phyloP scores from a whole-genome alignment of 2,888 invertebrate species.

The Hirudinaria manillensis region DNA sequence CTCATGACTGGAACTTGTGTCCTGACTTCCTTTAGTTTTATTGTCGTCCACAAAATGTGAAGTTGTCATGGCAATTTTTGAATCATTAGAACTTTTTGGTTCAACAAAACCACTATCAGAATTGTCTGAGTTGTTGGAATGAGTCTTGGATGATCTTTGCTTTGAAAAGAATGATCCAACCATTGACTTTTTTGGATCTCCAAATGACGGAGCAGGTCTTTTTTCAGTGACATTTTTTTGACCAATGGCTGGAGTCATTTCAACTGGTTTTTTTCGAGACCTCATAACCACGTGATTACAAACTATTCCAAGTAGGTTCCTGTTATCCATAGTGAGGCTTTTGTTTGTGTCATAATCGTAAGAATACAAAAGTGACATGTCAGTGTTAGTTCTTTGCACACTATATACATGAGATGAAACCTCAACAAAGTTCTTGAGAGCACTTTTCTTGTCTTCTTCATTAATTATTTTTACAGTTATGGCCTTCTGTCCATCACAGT shows the following conservation, averaged over 20 bases:
- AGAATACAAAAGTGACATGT: neutral
- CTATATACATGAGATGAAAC: neutral
- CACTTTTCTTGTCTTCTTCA: constrained; percentile 2
- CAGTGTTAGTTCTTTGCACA: neutral
- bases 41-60: neutral
- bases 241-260: neutral
- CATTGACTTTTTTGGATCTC: neutral
- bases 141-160: neutral
- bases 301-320: neutral
- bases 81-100: neutral
- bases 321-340: neutral
- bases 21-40: neutral
- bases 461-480: neutral
- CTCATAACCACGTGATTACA: neutral
- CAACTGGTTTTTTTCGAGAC: neutral
- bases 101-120: neutral
- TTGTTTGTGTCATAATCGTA: neutral
- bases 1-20: too few species aligned
- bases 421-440: neutral
- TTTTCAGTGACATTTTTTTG: neutral
- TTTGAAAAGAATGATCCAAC: neutral
- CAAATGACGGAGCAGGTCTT: neutral
- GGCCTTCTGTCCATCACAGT: neutral
- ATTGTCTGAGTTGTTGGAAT: neutral
- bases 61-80: neutral